These are phyloP conservation scores for Boulengeromyrus knoepffleri DNA, from an alignment of 2,113 vertebrate genomes.

Conservation along the genomic window DNA sequence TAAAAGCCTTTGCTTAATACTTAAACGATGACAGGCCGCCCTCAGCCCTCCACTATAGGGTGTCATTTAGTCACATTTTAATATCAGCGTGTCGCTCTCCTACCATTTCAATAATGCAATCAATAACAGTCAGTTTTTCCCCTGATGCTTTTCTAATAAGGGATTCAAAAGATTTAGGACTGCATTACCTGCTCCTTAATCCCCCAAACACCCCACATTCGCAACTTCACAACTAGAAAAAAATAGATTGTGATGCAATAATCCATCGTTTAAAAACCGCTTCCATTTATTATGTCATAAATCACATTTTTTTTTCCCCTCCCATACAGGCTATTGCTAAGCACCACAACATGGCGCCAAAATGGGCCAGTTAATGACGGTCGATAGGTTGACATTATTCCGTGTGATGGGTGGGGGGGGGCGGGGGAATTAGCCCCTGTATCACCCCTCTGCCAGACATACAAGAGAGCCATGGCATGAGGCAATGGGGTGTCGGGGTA, in stretches of 20 bases:
- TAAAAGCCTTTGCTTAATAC: not conserved
- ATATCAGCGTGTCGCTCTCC: not conserved
- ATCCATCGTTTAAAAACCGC: not conserved
- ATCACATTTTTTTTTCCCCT: not conserved
- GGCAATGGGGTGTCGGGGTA: not conserved
- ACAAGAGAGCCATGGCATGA: not conserved
- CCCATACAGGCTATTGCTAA: slow-evolving; percentile 1
- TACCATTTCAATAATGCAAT: slow-evolving; percentile 1
- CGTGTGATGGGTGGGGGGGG: not conserved
- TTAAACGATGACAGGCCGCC: not conserved
- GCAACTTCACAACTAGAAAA: not conserved
- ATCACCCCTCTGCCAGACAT: not conserved
- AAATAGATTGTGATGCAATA: slow-evolving; percentile 6
- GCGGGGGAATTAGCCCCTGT: not conserved
- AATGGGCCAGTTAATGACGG: not conserved
- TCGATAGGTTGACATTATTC: not conserved
- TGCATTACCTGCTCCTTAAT: slow-evolving; percentile 4
- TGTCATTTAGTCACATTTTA: not conserved
- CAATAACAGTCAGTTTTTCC: not conserved
- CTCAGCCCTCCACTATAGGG: not conserved
- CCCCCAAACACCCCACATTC: not conserved
- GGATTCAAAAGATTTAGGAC: slow-evolving; percentile 15
- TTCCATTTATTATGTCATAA: not conserved
- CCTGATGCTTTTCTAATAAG: not conserved
- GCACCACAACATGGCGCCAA: slow-evolving; percentile 46